These are phyloP conservation scores for Schrankia costaestrigalis DNA, from an alignment of 2,888 invertebrate species.

Conservation along the genomic window DNA sequence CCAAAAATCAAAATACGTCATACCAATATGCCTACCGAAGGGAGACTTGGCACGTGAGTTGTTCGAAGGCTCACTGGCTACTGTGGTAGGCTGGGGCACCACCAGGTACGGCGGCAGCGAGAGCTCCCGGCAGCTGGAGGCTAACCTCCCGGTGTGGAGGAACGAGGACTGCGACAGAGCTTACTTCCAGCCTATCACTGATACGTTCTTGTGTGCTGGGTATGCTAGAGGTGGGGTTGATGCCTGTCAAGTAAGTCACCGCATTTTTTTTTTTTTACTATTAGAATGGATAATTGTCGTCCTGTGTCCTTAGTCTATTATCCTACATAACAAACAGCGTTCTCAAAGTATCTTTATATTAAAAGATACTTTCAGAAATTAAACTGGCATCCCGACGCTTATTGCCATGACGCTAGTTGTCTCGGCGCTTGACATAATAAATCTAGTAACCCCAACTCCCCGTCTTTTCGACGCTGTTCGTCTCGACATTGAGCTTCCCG, in stretches of 20 bases:
- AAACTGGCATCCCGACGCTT: no score
- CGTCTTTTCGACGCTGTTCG: no score
- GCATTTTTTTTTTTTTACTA: neutral
- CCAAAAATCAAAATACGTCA: conserved; percentile 90
- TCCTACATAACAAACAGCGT: no score
- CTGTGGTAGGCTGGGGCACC: conserved; percentile 96
- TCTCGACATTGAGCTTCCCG: no score
- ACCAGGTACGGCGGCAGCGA: conserved; percentile 94
- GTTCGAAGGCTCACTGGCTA: conserved; percentile 88
- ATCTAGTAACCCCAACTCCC: no score
- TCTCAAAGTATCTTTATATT: no score
- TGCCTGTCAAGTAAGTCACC: conserved; percentile 93
- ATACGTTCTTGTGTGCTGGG: conserved; percentile 94
- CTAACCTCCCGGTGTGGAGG: conserved; percentile 92
- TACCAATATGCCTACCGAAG: conserved; percentile 91
- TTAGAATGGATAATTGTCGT: neutral
- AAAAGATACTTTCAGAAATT: no score
- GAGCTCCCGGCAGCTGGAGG: conserved; percentile 91
- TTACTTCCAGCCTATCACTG: conserved; percentile 95
- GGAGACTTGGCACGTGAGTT: conserved; percentile 77
- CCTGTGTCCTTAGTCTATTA: no score
- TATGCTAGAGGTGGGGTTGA: conserved; percentile 94
- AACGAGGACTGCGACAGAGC: conserved; percentile 94
- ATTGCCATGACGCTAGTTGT: no score
- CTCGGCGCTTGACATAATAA: no score